phyloP scores from a whole-genome alignment of 2,797 vertebrate species.

The Parauchenoglanis punctatus region DNA sequence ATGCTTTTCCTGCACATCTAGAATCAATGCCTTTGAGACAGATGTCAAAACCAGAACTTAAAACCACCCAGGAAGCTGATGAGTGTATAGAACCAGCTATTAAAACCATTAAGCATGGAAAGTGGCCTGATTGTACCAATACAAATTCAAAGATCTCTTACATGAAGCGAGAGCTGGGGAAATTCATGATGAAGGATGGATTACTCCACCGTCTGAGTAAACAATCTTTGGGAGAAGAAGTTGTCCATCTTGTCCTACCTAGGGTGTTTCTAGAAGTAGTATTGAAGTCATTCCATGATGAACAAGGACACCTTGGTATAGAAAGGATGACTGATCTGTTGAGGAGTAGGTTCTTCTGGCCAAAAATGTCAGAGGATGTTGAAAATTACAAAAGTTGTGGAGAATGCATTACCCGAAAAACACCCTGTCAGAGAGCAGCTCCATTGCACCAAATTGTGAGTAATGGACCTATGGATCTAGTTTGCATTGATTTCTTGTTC shows the following conservation, averaged over 20 bases:
- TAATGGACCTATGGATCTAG: neutral
- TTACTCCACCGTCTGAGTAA: neutral
- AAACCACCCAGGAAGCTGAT: neutral
- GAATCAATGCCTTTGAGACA: neutral
- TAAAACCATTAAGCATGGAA: neutral
- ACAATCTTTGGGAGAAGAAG: neutral
- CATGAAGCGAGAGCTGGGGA: neutral
- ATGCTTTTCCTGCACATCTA: slow-evolving; percentile 23
- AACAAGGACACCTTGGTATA: neutral
- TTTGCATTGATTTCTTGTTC: neutral
- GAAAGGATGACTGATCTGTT: neutral
- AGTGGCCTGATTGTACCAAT: slow-evolving; percentile 2
- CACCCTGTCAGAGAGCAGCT: neutral
- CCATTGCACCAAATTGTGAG: neutral
- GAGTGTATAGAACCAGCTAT: neutral
- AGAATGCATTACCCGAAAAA: neutral
- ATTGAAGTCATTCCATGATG: neutral
- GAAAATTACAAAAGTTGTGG: neutral
- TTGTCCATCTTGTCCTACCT: neutral
- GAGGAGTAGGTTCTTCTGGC: neutral
- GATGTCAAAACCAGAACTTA: neutral
- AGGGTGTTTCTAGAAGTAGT: neutral
- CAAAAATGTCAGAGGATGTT: neutral
- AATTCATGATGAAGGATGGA: neutral
- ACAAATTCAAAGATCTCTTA: neutral